Percentiles rank a stretch among this genome's conserved stretches.
These are phyloP conservation scores for Macrostomum cliftonense DNA, from an alignment of 2,888 invertebrate species.

Conservation along the genomic window DNA sequence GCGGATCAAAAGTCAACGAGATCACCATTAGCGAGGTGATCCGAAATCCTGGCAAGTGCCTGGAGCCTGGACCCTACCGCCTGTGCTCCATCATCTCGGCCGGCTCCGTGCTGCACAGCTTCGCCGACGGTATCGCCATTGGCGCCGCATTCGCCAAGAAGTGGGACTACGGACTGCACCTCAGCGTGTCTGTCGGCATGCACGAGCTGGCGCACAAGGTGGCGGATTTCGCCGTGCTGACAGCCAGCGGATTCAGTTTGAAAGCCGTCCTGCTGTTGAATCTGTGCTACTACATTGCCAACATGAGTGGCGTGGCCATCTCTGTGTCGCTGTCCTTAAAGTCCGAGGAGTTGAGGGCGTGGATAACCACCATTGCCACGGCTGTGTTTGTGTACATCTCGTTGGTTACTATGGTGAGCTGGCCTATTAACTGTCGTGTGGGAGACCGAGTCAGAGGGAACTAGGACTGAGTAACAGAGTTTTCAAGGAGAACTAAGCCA, in stretches of 20 bases:
- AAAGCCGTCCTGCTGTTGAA: not conserved
- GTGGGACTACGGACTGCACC: not conserved
- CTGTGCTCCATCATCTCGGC: not conserved
- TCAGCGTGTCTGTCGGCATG: not conserved
- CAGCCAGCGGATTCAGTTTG: not conserved
- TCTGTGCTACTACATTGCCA: not conserved
- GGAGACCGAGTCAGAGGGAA: too few species aligned
- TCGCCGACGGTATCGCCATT: not conserved
- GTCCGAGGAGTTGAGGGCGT: not conserved
- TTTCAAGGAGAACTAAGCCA: too few species aligned
- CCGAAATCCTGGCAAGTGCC: too few species aligned
- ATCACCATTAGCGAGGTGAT: too few species aligned
- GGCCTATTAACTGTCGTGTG: too few species aligned
- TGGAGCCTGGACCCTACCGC: too few species aligned
- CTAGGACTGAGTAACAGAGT: too few species aligned
- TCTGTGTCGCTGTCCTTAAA: not conserved
- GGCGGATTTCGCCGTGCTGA: not conserved
- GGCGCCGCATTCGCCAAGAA: not conserved
- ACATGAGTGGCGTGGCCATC: not conserved
- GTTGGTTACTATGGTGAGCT: not conserved
- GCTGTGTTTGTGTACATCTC: not conserved
- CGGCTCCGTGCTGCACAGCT: not conserved
- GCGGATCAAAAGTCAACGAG: too few species aligned
- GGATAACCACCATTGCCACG: not conserved
- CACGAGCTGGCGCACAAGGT: not conserved